Percentiles rank a stretch among this genome's conserved stretches.
These are phyloP conservation scores for Neotoxoptera formosana DNA, from an alignment of 1,140 invertebrate genomes.

Conservation along the genomic window DNA sequence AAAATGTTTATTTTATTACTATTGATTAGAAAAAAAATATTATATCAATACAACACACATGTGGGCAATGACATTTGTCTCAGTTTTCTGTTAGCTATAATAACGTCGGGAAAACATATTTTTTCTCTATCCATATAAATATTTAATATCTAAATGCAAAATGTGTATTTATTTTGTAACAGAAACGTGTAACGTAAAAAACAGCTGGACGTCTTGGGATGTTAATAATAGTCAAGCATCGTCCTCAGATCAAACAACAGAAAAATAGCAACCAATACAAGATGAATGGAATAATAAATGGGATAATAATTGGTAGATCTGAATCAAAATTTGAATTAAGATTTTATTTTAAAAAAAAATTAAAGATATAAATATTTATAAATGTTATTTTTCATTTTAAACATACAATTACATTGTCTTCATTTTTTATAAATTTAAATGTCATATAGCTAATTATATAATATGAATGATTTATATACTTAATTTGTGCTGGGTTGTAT, in stretches of 20 bases:
- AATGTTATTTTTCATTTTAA: slow-evolving; percentile 39
- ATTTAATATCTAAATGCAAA: background rate
- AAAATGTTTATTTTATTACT: too few species aligned
- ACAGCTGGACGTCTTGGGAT: slow-evolving; percentile 50
- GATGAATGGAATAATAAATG: slow-evolving; percentile 53
- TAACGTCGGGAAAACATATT: too few species aligned
- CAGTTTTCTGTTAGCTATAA: too few species aligned
- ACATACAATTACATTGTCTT: background rate
- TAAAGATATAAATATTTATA: background rate
- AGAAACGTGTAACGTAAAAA: slow-evolving; percentile 48
- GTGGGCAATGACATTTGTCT: too few species aligned
- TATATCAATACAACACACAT: too few species aligned
- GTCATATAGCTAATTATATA: background rate
- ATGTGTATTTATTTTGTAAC: slow-evolving; percentile 4
- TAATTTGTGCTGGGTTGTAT: background rate
- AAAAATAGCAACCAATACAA: slow-evolving; percentile 56
- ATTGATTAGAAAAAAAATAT: too few species aligned
- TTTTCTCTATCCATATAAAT: background rate
- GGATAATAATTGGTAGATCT: slow-evolving; percentile 53
- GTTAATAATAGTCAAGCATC: slow-evolving; percentile 41
- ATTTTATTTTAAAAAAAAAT: background rate
- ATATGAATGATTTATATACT: background rate
- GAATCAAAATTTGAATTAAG: background rate
- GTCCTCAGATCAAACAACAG: slow-evolving; percentile 48
- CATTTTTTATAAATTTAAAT: background rate